A percentile compares a stretch with the other conserved stretches of the same genome.
phyloP scores from a whole-genome alignment of 2,113 vertebrate genomes.

The Leucoraja erinaceus region DNA sequence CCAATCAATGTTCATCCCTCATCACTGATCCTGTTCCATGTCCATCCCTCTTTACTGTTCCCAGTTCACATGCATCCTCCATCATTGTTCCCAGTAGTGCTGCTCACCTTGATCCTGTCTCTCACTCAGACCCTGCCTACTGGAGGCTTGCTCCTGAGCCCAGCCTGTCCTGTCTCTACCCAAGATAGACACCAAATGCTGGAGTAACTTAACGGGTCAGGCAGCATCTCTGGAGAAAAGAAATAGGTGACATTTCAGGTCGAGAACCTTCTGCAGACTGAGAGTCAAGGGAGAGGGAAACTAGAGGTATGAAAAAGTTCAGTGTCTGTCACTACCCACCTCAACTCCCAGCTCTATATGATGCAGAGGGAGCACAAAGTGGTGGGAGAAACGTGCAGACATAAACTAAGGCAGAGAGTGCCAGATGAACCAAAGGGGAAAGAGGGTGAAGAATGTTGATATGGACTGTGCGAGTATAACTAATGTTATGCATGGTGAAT shows the following conservation, averaged over 20 bases:
- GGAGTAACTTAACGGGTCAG: too few species aligned
- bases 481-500: not conserved
- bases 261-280: too few species aligned
- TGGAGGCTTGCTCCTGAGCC: too few species aligned
- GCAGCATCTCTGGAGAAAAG: too few species aligned
- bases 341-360: too few species aligned
- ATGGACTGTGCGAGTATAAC: not conserved
- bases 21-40: not conserved
- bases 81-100: not conserved
- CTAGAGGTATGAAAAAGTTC: too few species aligned
- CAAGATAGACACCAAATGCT: too few species aligned
- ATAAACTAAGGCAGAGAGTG: not conserved
- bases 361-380: not conserved
- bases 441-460: not conserved
- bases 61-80: not conserved
- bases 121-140: too few species aligned
- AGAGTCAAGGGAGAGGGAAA: too few species aligned
- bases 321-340: too few species aligned
- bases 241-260: too few species aligned
- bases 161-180: too few species aligned
- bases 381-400: not conserved
- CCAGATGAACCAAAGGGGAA: not conserved
- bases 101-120: not conserved
- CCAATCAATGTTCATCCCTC: not conserved
- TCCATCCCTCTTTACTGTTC: not conserved